A percentile compares a stretch with the other conserved stretches of the same genome.
Evolutionary conservation across 2,888 invertebrate genomes (phyloP).

Genomic region (Orthosia cruda): DNA sequence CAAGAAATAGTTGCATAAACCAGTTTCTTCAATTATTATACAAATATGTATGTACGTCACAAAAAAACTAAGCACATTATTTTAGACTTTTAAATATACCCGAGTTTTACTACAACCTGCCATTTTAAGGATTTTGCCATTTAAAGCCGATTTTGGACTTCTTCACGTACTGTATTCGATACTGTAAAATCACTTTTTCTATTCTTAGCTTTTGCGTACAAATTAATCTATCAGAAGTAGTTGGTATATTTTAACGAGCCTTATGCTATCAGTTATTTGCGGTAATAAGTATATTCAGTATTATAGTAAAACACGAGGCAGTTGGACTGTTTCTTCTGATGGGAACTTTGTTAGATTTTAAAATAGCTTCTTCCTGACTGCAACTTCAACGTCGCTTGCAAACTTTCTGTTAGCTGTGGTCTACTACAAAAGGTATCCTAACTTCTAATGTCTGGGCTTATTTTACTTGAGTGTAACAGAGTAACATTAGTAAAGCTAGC

Average conservation of each 20-base stretch:
- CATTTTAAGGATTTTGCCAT: not conserved
- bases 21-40: not conserved
- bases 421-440: not conserved
- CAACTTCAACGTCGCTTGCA: not conserved
- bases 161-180: not conserved
- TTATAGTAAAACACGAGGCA: not conserved
- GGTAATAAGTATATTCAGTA: not conserved
- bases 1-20: not conserved
- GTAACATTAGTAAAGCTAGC: not conserved
- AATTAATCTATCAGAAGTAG: not conserved
- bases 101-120: not conserved
- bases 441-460: not conserved
- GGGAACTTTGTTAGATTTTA: not conserved
- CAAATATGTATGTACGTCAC: not conserved
- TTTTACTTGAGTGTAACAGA: not conserved
- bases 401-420: conserved; percentile 1
- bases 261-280: not conserved
- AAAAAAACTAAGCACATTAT: not conserved
- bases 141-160: not conserved
- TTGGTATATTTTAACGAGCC: not conserved
- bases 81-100: not conserved
- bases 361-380: not conserved
- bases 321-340: not conserved
- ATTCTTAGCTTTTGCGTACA: not conserved
- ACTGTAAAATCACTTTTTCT: too few relatives aligned